A percentile compares a stretch with the other conserved stretches of the same genome.
Conservation (phyloP, 2,113 vertebrate genomes). For the Calypte anna region DNA sequence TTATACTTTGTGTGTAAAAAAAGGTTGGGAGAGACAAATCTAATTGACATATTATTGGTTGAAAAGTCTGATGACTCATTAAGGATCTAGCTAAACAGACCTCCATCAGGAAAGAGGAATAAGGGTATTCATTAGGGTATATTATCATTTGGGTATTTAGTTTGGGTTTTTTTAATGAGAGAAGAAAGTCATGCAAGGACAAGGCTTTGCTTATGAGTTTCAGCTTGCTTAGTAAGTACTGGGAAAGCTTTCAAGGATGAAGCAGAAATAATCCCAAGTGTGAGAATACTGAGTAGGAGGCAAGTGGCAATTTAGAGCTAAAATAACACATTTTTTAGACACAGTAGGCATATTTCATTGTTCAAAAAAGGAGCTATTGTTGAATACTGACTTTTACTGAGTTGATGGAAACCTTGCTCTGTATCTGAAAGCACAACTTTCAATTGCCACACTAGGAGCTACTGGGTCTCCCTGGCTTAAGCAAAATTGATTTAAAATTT, state of each 20-base stretch:
- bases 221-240: constrained; percentile 16
- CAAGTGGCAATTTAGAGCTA: constrained; percentile 54
- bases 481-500: not conserved
- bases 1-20: not conserved
- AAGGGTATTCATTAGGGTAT: no score
- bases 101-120: not conserved
- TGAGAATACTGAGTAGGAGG: constrained; percentile 67
- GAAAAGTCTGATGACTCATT: not conserved
- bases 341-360: constrained; percentile 28
- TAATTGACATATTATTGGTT: not conserved
- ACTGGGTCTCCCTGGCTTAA: not conserved
- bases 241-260: constrained; percentile 48
- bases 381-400: not conserved
- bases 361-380: not conserved
- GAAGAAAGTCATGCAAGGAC: constrained; percentile 11
- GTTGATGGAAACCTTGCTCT: not conserved
- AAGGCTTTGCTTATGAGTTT: constrained; percentile 39
- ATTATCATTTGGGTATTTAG: not conserved
- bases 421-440: not conserved
- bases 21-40: not conserved
- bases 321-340: constrained; percentile 56
- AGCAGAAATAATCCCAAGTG: constrained; percentile 68
- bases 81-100: not conserved
- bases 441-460: not conserved
- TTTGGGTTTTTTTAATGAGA: not conserved